Evolutionary conservation across 2,797 vertebrate species (phyloP), one percentile per base, ranked within the genome.

Genomic region (Sitta carolinensis): DNA sequence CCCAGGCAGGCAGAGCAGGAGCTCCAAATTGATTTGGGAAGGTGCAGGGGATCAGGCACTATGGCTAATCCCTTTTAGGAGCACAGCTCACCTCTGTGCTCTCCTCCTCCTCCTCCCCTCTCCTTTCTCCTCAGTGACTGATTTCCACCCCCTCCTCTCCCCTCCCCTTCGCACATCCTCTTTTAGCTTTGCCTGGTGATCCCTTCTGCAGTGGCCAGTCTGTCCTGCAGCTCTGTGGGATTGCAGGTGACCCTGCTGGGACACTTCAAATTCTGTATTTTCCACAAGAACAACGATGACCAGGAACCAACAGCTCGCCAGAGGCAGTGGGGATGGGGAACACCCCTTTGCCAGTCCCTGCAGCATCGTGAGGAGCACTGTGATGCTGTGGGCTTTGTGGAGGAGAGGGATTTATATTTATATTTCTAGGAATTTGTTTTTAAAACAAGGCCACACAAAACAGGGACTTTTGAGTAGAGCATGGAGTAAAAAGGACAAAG

Each of bases 331-430:
- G 55, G 15, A 4, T 13, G 14, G 30, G 21, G 34, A 4, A 8
- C 25, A 40, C 6, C 14, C 36, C 34, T 54, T 38, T 69, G 17
- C 52, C 69, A 34, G 15, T 30, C 52, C 30, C 61, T 68, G 47
- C 18, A 23, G 29, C 0, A 7, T 16, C 0, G 0, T 50, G 42
- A 13, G 14, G 42, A 42, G 16, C 64, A 23, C 12, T 23, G 13
- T 1, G 11, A 16, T 38, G 32, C 27, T 59, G 5, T 63, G 59
- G 47, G 16, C 4, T 25, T 75, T 47, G 48, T 51, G 22, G 59
- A 64, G 38, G 11, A 34, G 9, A 1, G 14, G 9, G 5, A 9
- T 84, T 76, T 43, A 6, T 29, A 11, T 38, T 80, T 73, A 0
- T 16, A 6, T 80, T 70, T 79, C 54, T 50, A 58, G 27, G 43